A percentile compares a stretch with the other conserved stretches of the same genome.
phyloP scores from a whole-genome alignment of 2,888 invertebrate genomes.

The Andricus quercusramuli region DNA sequence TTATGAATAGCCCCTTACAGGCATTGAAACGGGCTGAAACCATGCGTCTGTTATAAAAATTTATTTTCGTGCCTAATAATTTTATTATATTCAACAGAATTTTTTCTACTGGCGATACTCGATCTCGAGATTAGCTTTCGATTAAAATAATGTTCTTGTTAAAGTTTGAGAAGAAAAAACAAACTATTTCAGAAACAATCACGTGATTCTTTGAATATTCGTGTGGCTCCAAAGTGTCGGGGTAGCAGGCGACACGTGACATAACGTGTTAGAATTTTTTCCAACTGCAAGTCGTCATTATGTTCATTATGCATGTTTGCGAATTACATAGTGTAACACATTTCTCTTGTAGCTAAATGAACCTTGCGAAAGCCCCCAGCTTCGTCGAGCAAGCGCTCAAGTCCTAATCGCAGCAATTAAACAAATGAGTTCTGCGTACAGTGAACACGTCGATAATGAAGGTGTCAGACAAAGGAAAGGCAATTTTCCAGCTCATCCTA shows the following conservation, averaged over 20 bases:
- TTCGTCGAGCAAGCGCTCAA: conserved; percentile 25
- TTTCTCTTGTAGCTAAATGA: background rate
- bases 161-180: background rate
- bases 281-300: background rate
- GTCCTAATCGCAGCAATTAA: conserved; percentile 66
- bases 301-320: background rate
- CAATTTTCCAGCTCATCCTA: background rate
- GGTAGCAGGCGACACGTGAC: conserved; percentile 18
- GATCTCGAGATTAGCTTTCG: background rate
- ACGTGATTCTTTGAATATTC: conserved; percentile 6
- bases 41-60: too few species aligned
- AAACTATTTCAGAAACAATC: background rate
- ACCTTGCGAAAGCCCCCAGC: background rate
- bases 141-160: background rate
- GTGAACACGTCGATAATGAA: background rate
- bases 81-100: background rate
- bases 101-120: background rate
- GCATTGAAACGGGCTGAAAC: too few species aligned
- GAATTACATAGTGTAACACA: background rate
- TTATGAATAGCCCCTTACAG: too few species aligned
- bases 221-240: conserved; percentile 24
- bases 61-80: too few species aligned
- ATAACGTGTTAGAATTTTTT: background rate
- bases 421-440: conserved; percentile 63
- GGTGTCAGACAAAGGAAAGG: background rate